A percentile compares a stretch with the other conserved stretches of the same genome.
Evolutionary conservation across 2,888 invertebrate species (phyloP).

Genomic region (Portevinia maculata): DNA sequence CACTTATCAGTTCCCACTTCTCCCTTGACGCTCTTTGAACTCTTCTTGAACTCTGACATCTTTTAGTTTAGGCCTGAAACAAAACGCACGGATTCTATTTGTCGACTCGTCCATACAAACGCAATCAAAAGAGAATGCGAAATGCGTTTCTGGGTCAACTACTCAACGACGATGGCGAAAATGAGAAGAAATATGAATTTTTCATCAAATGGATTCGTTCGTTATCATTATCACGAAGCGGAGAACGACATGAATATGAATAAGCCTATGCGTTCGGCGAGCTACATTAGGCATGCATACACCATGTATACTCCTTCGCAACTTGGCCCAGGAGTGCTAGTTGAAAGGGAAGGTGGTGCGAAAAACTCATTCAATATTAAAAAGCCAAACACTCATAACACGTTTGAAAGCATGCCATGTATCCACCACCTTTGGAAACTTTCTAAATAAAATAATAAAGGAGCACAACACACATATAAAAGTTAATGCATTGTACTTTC

Average conservation of each 20-base stretch:
- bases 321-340: not conserved
- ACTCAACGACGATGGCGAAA: conserved; percentile 11
- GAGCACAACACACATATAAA: conserved; percentile 45
- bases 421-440: conserved; percentile 40
- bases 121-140: conserved; percentile 55
- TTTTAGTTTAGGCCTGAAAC: conserved; percentile 9
- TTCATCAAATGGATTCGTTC: conserved; percentile 35
- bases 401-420: conserved; percentile 29
- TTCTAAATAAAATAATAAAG: conserved; percentile 62
- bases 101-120: not conserved
- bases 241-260: conserved; percentile 23
- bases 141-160: conserved; percentile 72
- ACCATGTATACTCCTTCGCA: not conserved
- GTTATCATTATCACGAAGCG: conserved; percentile 30
- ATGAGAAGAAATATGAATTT: not conserved
- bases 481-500: conserved; percentile 52
- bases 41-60: conserved; percentile 23
- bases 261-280: conserved; percentile 26
- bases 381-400: conserved; percentile 49
- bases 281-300: conserved; percentile 51
- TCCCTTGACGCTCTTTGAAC: conserved; percentile 29
- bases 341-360: conserved; percentile 23
- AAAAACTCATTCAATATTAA: conserved; percentile 68
- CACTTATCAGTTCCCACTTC: too few relatives aligned
- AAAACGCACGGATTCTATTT: conserved; percentile 30